Evolutionary conservation across 2,113 vertebrate genomes (phyloP), one percentile per base, ranked within the genome.

Genomic region (Crocuta crocuta): DNA sequence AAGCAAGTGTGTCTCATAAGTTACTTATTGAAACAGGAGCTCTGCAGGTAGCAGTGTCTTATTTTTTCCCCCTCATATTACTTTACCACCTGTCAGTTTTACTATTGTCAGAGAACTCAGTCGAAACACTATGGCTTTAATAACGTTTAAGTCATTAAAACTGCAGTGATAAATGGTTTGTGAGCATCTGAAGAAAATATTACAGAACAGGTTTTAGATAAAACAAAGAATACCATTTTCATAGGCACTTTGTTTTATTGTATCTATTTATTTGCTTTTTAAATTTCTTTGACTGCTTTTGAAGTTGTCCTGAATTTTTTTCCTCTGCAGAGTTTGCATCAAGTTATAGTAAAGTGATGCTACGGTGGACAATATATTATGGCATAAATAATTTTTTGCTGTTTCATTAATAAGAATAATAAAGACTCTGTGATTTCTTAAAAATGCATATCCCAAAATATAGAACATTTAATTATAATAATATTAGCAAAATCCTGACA

Each of bases 91-190:
- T 82, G 53, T 53, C 15, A 86, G 15, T 45, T 81, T 94, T 85
- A 85, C 81, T 84, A 5, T 82, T 95, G 73, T 90, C 39, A 90
- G 61, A 76, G 45, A 85, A 86, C 1, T 76, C 45, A 13, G 4
- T 86, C 45, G 73, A 63, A 96, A 63, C 4, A 58, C 12, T n/a
- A 55, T 0, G 11, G 13, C 8, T 39, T 90, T 80, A 73, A 43
- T 71, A 81, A 19, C 17, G 71, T 97, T 89, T 94, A 86, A 89
- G 79, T 86, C 58, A 61, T 61, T 28, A 61, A 73, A 95, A 94
- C 35, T 68, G 88, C 53, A 50, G 13, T 58, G 5, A 53, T 39
- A 91, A 91, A 23, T 79, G 23, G 12, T 90, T 79, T 92, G 17
- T 66, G 53, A 87, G 24, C 73, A 80, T 93, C 58, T 91, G 55